phyloP scores from a whole-genome alignment of 1,140 invertebrate species.

The Mylabris phalerata region DNA sequence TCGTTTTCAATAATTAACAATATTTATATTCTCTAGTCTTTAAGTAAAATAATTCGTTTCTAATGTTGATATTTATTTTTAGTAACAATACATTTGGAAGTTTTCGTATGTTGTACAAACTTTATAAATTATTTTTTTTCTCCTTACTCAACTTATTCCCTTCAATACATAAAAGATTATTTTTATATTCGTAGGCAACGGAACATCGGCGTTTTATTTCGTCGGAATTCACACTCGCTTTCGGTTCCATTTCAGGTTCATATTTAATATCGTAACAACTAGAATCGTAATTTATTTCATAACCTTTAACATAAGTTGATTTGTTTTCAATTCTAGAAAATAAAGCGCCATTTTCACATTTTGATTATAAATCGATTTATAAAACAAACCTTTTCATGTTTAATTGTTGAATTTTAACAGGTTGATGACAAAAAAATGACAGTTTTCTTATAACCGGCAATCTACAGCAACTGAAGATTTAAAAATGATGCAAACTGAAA shows the following conservation, averaged over 20 bases:
- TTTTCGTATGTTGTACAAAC: neutral
- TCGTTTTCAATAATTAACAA: too few relatives aligned
- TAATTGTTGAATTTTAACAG: too few relatives aligned
- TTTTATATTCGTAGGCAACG: conserved; percentile 16
- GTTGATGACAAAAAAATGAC: too few relatives aligned
- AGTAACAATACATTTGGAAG: conserved; percentile 2
- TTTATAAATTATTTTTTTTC: conserved; percentile 7
- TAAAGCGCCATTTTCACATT: too few relatives aligned
- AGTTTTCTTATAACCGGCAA: too few relatives aligned
- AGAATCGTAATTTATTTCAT: conserved; percentile 1
- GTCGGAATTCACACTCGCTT: neutral
- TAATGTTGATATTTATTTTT: conserved; percentile 3
- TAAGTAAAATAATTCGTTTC: conserved; percentile 7
- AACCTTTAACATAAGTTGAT: neutral
- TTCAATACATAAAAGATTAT: conserved; percentile 19
- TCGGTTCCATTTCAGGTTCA: neutral
- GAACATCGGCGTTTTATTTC: conserved; percentile 8
- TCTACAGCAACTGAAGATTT: too few relatives aligned
- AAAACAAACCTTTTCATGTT: too few relatives aligned
- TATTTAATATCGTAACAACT: neutral
- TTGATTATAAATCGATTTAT: too few relatives aligned
- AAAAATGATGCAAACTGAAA: too few relatives aligned
- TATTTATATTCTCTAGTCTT: conserved; percentile 4
- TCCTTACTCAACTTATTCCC: neutral
- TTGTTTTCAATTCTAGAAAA: too few relatives aligned